Evolutionary conservation across 1,140 invertebrate species (phyloP).

Genomic region (Chironomus tepperi): DNA sequence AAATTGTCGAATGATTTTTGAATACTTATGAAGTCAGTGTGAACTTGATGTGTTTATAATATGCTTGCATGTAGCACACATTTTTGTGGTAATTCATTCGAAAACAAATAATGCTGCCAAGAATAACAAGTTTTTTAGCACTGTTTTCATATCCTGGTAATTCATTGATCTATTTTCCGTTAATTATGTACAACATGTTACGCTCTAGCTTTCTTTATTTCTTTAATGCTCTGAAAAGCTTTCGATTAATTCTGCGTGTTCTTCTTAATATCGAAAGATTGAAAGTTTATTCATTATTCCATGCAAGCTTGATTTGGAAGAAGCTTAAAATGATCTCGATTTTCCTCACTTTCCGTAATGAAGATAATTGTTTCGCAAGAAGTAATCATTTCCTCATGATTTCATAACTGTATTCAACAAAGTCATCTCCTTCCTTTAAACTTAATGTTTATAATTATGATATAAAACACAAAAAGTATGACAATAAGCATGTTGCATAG

Average conservation of each 20-base stretch:
- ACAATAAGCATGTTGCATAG: no score
- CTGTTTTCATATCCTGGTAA: background rate
- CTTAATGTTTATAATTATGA: background rate
- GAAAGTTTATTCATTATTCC: background rate
- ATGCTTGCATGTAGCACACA: no score
- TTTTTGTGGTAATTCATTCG: no score
- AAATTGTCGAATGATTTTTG: no score
- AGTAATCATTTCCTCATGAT: background rate
- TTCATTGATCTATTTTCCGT: background rate
- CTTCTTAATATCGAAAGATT: background rate
- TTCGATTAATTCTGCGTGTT: background rate
- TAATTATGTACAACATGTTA: background rate
- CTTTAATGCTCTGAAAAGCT: background rate
- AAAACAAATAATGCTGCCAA: no score
- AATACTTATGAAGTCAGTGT: no score
- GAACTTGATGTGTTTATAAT: no score
- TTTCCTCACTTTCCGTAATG: background rate
- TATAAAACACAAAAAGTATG: no score
- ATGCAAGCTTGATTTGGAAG: no score
- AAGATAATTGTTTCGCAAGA: background rate
- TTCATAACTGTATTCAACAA: background rate
- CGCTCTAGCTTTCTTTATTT: background rate
- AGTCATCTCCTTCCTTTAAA: background rate
- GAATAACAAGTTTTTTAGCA: no score
- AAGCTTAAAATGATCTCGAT: background rate